These are phyloP conservation scores for Mus pahari DNA, from an alignment of 2,113 vertebrate species.

Conservation along the genomic window DNA sequence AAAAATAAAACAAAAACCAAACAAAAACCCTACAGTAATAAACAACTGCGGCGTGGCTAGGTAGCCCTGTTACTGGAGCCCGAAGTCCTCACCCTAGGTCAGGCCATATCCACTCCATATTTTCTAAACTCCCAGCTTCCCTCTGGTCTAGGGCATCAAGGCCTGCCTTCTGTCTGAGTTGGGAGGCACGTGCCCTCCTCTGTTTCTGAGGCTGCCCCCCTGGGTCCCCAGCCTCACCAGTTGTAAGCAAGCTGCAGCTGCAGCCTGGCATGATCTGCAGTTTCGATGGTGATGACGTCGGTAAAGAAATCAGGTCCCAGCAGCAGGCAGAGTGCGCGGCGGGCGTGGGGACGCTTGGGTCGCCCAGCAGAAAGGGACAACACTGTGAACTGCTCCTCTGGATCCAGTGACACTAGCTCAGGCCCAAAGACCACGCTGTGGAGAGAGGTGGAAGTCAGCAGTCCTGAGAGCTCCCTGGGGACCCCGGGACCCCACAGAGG, in stretches of 20 bases:
- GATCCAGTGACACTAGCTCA: slow-evolving; percentile 92
- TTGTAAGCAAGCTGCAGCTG: slow-evolving; percentile 96
- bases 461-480: rapidly evolving
- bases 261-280: slow-evolving; percentile 93
- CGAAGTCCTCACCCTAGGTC: neutral
- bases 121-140: neutral
- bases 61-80: neutral
- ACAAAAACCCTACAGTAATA: neutral
- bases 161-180: rapidly evolving
- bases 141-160: neutral
- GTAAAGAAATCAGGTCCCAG: slow-evolving; percentile 95
- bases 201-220: neutral
- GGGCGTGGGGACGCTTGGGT: slow-evolving; percentile 92
- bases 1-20: neutral
- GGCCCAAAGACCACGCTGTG: slow-evolving; percentile 94
- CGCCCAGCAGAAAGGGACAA: slow-evolving; percentile 92
- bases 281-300: slow-evolving; percentile 94
- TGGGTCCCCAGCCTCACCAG: slow-evolving; percentile 85
- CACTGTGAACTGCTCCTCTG: slow-evolving; percentile 94
- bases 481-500: rapidly evolving
- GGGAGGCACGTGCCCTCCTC: too few species aligned
- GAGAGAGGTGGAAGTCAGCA: rapidly evolving
- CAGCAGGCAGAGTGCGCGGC: slow-evolving; percentile 92
- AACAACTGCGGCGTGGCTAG: neutral
- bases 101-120: neutral